Evolutionary conservation across 2,113 vertebrate genomes (phyloP).

Genomic region (Taurulus bubalis): DNA sequence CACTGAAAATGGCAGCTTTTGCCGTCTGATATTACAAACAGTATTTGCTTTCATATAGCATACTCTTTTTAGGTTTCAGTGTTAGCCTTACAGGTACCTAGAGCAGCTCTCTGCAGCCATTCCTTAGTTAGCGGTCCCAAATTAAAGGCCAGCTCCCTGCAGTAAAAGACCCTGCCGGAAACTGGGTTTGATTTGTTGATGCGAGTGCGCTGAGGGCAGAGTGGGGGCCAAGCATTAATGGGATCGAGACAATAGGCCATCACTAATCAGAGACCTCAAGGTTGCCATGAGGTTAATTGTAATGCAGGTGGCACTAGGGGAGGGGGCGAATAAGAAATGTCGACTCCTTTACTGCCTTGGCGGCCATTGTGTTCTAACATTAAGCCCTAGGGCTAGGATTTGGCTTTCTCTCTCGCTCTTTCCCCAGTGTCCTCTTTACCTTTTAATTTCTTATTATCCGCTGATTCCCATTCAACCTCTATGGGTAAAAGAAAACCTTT

Average conservation of each 20-base stretch:
- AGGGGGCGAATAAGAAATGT: slow-evolving; percentile 85
- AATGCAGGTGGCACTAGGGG: slow-evolving; percentile 89
- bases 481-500: slow-evolving; percentile 83
- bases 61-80: not conserved
- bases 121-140: slow-evolving; percentile 58
- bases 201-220: slow-evolving; percentile 87
- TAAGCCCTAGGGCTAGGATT: slow-evolving; percentile 91
- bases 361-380: slow-evolving; percentile 89
- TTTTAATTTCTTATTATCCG: slow-evolving; percentile 88
- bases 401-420: slow-evolving; percentile 82
- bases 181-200: slow-evolving; percentile 89
- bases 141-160: slow-evolving; percentile 77
- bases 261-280: slow-evolving; percentile 95
- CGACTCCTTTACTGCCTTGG: slow-evolving; percentile 89
- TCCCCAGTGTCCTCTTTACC: slow-evolving; percentile 86
- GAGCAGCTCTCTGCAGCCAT: slow-evolving; percentile 49
- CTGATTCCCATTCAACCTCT: slow-evolving; percentile 81
- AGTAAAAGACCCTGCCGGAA: slow-evolving; percentile 83
- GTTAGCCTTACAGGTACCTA: slow-evolving; percentile 62
- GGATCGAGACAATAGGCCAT: slow-evolving; percentile 91
- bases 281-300: slow-evolving; percentile 95
- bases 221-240: slow-evolving; percentile 89
- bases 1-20: not conserved
- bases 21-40: not conserved
- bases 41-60: not conserved